These are phyloP conservation scores for Lemur catta DNA, from an alignment of 2,797 vertebrate genomes.

Conservation along the genomic window DNA sequence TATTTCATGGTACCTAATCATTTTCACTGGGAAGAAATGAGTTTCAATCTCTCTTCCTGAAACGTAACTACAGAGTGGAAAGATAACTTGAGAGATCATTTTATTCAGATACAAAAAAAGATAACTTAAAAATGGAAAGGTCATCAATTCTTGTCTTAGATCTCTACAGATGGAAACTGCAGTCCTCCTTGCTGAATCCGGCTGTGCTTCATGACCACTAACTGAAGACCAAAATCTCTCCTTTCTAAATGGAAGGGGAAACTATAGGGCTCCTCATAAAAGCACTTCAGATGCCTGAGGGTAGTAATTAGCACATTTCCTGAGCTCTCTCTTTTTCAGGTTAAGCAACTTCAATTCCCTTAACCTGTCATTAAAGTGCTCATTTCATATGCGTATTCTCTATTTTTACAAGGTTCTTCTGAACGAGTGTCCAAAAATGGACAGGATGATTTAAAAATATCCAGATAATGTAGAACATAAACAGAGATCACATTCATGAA, in stretches of 20 bases:
- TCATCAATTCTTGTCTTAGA: not conserved
- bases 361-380: conserved; percentile 18
- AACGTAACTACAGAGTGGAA: not conserved
- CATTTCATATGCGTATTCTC: not conserved
- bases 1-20: not conserved
- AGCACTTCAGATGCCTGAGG: not conserved
- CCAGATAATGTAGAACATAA: not conserved
- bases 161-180: not conserved
- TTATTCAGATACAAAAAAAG: not conserved
- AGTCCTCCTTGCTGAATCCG: not conserved
- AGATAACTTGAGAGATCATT: not conserved
- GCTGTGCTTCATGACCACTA: not conserved
- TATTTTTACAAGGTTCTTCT: conserved; percentile 6
- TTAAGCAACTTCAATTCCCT: conserved; percentile 24
- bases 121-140: not conserved
- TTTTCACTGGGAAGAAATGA: not conserved
- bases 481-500: not conserved
- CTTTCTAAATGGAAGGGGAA: not conserved
- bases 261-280: not conserved
- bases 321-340: conserved; percentile 8
- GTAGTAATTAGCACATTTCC: not conserved
- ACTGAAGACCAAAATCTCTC: not conserved
- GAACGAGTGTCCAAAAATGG: not conserved
- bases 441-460: not conserved
- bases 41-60: not conserved